Evolutionary conservation across 1,140 invertebrate genomes (phyloP).

Genomic region (Drosophila tristis): DNA sequence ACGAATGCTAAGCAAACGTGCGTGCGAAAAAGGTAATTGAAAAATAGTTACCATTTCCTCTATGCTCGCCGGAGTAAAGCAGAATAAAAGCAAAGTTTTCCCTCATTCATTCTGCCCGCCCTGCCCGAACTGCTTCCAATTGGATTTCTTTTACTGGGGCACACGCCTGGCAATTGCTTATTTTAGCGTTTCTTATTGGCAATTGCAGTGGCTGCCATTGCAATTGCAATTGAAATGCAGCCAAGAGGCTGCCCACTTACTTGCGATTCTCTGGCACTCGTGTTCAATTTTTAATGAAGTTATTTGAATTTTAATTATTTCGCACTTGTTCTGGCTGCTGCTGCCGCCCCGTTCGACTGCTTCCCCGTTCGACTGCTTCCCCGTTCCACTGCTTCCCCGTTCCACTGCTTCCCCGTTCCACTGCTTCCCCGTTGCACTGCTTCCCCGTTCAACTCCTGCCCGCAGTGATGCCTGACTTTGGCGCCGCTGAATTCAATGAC

Average conservation of each 20-base stretch:
- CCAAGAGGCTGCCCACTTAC: constrained; percentile 40
- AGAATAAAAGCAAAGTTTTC: constrained; percentile 47
- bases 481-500: constrained; percentile 55
- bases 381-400: no score
- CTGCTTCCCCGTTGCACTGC: not conserved
- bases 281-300: constrained; percentile 59
- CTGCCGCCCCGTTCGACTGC: not conserved
- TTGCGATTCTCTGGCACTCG: constrained; percentile 28
- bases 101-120: constrained; percentile 23
- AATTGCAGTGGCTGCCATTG: constrained; percentile 32
- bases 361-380: no score
- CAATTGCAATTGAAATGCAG: constrained; percentile 54
- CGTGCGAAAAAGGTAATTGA: constrained; percentile 81
- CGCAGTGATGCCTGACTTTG: constrained; percentile 9
- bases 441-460: no score
- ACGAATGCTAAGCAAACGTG: constrained; percentile 78
- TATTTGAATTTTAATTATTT: constrained; percentile 66
- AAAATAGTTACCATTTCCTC: constrained; percentile 78
- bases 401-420: no score
- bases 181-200: constrained; percentile 49
- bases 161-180: constrained; percentile 42
- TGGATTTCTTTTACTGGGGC: constrained; percentile 27
- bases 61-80: constrained; percentile 11
- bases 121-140: constrained; percentile 13
- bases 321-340: not conserved